These are phyloP conservation scores for Andrena haemorrhoa DNA, from an alignment of 2,888 invertebrate species.

Conservation along the genomic window DNA sequence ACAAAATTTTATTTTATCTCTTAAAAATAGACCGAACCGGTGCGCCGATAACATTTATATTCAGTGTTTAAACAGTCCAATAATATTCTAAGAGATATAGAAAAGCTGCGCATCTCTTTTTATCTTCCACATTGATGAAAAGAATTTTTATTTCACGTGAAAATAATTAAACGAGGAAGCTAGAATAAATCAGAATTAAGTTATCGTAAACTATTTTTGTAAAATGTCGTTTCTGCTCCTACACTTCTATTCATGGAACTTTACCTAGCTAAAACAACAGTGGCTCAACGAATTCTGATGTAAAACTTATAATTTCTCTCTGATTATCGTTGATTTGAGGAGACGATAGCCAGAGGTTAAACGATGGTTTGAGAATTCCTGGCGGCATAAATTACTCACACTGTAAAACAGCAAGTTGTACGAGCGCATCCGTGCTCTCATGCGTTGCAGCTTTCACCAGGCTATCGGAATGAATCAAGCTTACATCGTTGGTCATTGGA, in stretches of 20 bases:
- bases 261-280: too few relatives aligned
- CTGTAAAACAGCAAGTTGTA: not conserved
- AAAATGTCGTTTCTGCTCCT: too few relatives aligned
- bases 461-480: constrained; percentile 16
- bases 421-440: constrained; percentile 27
- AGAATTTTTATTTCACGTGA: constrained; percentile 65
- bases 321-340: not conserved
- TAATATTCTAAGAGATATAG: constrained; percentile 61
- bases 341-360: not conserved
- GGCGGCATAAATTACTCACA: constrained; percentile 14
- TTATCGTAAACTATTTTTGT: too few relatives aligned
- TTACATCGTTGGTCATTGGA: constrained; percentile 33
- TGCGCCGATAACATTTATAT: too few relatives aligned
- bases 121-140: constrained; percentile 2
- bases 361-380: not conserved
- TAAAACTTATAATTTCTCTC: not conserved
- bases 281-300: too few relatives aligned
- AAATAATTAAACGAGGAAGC: too few relatives aligned
- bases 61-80: too few relatives aligned
- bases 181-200: too few relatives aligned
- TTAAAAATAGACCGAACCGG: too few relatives aligned
- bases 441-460: constrained; percentile 40
- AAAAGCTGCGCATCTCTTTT: not conserved
- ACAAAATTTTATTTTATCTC: too few relatives aligned
- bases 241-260: too few relatives aligned